A percentile compares a stretch with the other conserved stretches of the same genome.
Conservation (phyloP, 2,797 vertebrate species). For the Astyanax mexicanus region DNA sequence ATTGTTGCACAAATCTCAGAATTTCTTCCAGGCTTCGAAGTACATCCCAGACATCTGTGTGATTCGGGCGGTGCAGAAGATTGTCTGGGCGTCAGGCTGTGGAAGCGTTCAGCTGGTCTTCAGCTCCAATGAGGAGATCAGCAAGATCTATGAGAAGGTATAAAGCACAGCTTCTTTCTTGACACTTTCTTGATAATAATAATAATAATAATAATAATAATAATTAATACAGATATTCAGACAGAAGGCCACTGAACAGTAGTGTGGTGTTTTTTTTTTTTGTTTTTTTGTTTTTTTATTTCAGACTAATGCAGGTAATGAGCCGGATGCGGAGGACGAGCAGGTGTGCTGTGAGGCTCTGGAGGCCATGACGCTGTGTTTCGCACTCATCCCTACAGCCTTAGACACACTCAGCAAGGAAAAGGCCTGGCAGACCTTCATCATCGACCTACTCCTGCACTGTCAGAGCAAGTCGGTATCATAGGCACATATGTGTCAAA, state of each 20-base stretch:
- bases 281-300: too few relatives aligned
- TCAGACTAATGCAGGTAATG: conserved; percentile 93
- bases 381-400: conserved; percentile 95
- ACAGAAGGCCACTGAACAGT: not conserved
- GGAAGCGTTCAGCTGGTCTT: conserved; percentile 95
- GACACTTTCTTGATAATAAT: too few relatives aligned
- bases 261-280: too few relatives aligned
- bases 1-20: conserved; percentile 58
- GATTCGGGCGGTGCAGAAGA: conserved; percentile 96
- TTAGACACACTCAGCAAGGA: conserved; percentile 97
- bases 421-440: conserved; percentile 98
- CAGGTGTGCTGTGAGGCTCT: conserved; percentile 98
- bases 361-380: conserved; percentile 98
- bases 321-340: conserved; percentile 94
- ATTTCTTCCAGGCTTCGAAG: conserved; percentile 91
- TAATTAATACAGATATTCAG: too few relatives aligned
- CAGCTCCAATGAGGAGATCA: conserved; percentile 96
- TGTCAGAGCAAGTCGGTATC: conserved; percentile 97
- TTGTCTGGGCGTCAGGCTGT: conserved; percentile 97
- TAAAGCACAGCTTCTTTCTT: not conserved
- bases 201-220: too few relatives aligned
- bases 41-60: conserved; percentile 98
- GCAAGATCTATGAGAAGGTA: conserved; percentile 98
- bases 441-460: conserved; percentile 95
- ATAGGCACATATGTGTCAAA: not conserved